Percentiles rank a stretch among this genome's conserved stretches.
phyloP scores from a whole-genome alignment of 1,140 invertebrate genomes.

The Mesaphorura yosii region DNA sequence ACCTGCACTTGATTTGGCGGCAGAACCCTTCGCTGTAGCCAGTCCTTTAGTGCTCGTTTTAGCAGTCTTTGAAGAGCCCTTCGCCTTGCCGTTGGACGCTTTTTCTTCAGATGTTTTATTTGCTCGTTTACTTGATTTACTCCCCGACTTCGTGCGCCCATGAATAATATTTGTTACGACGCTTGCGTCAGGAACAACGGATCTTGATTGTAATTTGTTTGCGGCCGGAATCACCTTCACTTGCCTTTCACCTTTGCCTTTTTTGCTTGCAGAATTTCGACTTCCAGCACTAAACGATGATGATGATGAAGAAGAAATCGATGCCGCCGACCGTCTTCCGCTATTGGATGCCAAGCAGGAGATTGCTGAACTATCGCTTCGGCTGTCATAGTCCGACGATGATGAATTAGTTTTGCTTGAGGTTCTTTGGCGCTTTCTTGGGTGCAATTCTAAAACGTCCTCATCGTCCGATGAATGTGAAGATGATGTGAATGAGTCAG shows the following conservation, averaged over 20 bases:
- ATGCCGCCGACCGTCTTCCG: too few species aligned
- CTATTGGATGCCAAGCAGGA: too few species aligned
- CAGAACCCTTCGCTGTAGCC: not conserved
- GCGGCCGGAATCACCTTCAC: too few species aligned
- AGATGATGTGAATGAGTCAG: conserved; percentile 7
- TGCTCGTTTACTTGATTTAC: not conserved
- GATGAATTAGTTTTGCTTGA: too few species aligned
- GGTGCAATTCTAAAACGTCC: conserved; percentile 23
- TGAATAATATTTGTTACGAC: not conserved
- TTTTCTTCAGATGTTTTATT: not conserved
- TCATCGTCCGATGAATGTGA: conserved; percentile 22
- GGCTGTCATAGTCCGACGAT: conserved; percentile 7
- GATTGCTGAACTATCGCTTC: too few species aligned
- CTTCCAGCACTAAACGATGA: conserved; percentile 2
- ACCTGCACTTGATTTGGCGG: not conserved
- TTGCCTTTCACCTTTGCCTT: too few species aligned
- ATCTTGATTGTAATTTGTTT: too few species aligned
- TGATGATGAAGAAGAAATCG: too few species aligned
- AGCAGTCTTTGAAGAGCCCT: conserved; percentile 1
- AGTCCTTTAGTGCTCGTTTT: not conserved
- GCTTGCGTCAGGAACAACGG: too few species aligned
- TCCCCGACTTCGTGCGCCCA: not conserved
- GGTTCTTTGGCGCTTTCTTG: conserved; percentile 7
- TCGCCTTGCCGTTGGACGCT: not conserved
- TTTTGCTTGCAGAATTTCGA: conserved; percentile 4